Evolutionary conservation across 2,113 vertebrate species (phyloP).

Genomic region (Chloebia gouldiae): DNA sequence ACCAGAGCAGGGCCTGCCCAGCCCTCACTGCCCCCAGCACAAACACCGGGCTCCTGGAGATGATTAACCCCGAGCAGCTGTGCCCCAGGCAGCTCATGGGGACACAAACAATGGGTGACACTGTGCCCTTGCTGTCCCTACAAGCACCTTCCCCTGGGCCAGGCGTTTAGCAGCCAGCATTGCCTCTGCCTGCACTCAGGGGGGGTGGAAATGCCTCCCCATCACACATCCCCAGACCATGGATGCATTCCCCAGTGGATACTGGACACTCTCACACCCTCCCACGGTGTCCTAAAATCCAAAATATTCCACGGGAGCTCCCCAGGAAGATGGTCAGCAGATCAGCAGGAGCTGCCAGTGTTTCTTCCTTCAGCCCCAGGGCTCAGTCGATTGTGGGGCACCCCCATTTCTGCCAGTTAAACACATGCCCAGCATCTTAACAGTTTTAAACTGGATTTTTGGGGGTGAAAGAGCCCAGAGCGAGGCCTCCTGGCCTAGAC

Average conservation of each 20-base stretch:
- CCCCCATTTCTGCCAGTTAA: neutral
- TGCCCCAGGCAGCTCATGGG: accelerated
- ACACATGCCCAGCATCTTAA: accelerated
- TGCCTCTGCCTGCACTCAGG: neutral
- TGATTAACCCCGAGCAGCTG: neutral
- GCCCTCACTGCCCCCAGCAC: neutral
- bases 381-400: accelerated
- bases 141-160: neutral
- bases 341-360: neutral
- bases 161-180: neutral
- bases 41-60: accelerated
- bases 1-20: neutral
- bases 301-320: accelerated
- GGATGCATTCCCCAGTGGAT: neutral
- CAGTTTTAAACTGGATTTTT: neutral
- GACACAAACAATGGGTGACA: accelerated
- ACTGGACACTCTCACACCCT: neutral
- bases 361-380: neutral
- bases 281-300: accelerated
- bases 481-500: accelerated
- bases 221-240: accelerated
- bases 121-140: neutral
- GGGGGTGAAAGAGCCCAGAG: neutral
- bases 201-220: neutral
- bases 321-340: neutral